A percentile compares a stretch with the other conserved stretches of the same genome.
Evolutionary conservation across 2,888 invertebrate species (phyloP).

Genomic region (Parasteatoda lunata): DNA sequence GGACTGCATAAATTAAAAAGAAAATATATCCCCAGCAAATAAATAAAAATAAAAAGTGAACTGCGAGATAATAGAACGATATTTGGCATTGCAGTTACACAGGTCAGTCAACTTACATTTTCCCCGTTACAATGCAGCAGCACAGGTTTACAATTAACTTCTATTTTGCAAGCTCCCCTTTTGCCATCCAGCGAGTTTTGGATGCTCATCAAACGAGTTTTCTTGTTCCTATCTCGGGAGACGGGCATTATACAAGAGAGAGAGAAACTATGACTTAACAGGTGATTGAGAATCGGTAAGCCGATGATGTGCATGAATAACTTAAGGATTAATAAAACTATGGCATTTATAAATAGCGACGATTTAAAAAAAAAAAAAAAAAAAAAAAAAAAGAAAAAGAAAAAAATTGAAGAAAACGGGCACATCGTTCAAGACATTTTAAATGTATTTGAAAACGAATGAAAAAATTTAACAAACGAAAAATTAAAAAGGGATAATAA

Average conservation of each 20-base stretch:
- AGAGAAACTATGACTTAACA: not conserved
- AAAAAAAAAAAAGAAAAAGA: too few relatives aligned
- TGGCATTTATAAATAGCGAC: too few relatives aligned
- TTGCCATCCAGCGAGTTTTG: conserved; percentile 11
- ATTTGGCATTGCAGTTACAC: conserved; percentile 2
- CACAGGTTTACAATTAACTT: conserved; percentile 49
- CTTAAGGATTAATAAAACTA: not conserved
- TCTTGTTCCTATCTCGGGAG: not conserved
- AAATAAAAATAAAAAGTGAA: not conserved
- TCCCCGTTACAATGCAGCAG: conserved; percentile 63
- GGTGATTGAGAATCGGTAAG: not conserved
- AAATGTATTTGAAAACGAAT: too few relatives aligned
- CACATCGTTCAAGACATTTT: too few relatives aligned
- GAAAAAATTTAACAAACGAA: too few relatives aligned
- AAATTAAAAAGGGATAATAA: too few relatives aligned
- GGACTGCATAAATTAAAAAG: not conserved
- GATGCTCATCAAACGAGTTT: conserved; percentile 33
- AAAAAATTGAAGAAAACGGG: too few relatives aligned
- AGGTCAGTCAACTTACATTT: conserved; percentile 64
- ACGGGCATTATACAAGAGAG: too few relatives aligned
- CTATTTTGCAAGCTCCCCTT: conserved; percentile 25
- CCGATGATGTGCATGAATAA: not conserved
- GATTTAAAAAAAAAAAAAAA: too few relatives aligned
- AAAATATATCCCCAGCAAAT: not conserved
- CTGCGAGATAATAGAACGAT: not conserved